A percentile compares a stretch with the other conserved stretches of the same genome.
These are phyloP conservation scores for Drosophila tanythrix DNA, from an alignment of 2,888 invertebrate genomes.

Conservation along the genomic window DNA sequence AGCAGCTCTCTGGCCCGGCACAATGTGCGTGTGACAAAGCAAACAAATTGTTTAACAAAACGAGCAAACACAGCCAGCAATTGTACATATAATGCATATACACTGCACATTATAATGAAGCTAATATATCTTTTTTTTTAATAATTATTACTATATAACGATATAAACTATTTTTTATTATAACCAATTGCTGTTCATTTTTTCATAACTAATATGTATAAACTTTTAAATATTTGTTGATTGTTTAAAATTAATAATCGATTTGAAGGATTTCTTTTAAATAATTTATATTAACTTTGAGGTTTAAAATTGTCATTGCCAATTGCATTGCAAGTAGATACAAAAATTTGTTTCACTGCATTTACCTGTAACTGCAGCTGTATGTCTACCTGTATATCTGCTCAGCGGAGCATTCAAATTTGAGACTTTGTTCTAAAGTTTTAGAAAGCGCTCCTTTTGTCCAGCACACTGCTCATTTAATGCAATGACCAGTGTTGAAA, in stretches of 20 bases:
- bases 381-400: constrained; percentile 17
- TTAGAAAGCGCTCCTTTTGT: constrained; percentile 43
- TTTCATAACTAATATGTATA: background rate
- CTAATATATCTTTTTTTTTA: background rate
- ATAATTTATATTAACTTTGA: background rate
- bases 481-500: constrained; percentile 37
- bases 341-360: constrained; percentile 1
- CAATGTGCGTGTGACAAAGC: constrained; percentile 77
- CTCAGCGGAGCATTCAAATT: constrained; percentile 45
- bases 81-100: constrained; percentile 2
- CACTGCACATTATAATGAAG: background rate
- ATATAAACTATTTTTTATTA: background rate
- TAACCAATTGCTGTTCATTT: background rate
- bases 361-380: constrained; percentile 19
- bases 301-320: background rate
- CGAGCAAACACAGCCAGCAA: constrained; percentile 51
- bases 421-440: constrained; percentile 37
- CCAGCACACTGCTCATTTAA: constrained; percentile 37
- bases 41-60: constrained; percentile 78
- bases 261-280: background rate
- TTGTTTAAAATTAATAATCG: background rate
- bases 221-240: too few species aligned
- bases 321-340: background rate
- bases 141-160: background rate
- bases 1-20: constrained; percentile 63